Conservation (phyloP, 1,140 invertebrate genomes). For the Lysiphlebus fabarum region DNA sequence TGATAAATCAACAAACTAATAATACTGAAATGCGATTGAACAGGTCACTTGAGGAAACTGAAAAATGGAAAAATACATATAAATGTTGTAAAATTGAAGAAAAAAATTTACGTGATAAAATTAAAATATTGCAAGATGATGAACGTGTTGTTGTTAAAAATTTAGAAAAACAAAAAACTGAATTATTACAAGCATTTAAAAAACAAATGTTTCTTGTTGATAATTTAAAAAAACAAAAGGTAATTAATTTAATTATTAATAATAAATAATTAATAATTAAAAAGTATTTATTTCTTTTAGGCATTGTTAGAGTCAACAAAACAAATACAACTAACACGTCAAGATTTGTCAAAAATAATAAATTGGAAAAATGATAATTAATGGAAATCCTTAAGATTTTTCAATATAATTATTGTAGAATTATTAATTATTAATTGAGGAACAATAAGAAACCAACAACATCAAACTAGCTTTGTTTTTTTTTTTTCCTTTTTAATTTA, state of each 20-base stretch:
- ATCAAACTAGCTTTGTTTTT: no score
- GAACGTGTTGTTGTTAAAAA: constrained; percentile 43
- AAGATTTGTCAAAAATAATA: constrained; percentile 52
- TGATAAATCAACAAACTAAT: constrained; percentile 37
- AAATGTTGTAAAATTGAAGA: constrained; percentile 53
- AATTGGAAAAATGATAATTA: constrained; percentile 45
- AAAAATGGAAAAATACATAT: constrained; percentile 47
- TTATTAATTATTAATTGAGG: no score
- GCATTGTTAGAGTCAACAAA: constrained; percentile 46
- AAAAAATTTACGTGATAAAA: constrained; percentile 53
- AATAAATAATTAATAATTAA: no score
- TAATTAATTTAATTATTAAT: neutral
- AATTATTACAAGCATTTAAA: constrained; percentile 55
- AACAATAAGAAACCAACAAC: no score
- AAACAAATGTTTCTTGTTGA: constrained; percentile 56
- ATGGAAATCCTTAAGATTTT: constrained; percentile 9
- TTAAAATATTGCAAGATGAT: constrained; percentile 49
- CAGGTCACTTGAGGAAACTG: constrained; percentile 52
- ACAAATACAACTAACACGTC: constrained; percentile 46
- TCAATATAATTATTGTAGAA: no score
- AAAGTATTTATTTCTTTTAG: no score
- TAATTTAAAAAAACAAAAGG: constrained; percentile 58
- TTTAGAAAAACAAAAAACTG: constrained; percentile 52
- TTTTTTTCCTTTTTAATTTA: no score
- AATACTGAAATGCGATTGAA: constrained; percentile 50